Percentiles rank a stretch among this genome's conserved stretches.
These are phyloP conservation scores for Equus przewalskii DNA, from an alignment of 2,113 vertebrate species.

Conservation along the genomic window DNA sequence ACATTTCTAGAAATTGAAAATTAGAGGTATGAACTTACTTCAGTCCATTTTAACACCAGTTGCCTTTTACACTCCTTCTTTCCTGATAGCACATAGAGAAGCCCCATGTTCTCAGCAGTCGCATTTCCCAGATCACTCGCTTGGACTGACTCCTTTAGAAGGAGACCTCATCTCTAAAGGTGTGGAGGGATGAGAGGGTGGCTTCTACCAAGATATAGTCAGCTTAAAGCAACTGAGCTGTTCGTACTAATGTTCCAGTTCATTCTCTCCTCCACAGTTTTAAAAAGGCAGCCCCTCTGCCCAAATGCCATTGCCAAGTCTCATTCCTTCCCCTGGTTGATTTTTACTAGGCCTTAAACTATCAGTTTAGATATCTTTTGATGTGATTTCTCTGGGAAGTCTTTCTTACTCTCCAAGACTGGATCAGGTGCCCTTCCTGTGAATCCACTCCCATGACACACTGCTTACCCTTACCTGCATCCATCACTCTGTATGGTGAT, in stretches of 20 bases:
- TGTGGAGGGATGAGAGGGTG: neutral
- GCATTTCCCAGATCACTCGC: neutral
- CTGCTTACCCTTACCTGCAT: neutral
- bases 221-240: neutral
- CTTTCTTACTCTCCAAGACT: neutral
- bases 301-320: neutral
- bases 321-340: neutral
- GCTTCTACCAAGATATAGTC: neutral
- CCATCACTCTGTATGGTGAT: neutral
- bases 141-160: neutral
- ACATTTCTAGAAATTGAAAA: slow-evolving; percentile 17
- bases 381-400: neutral
- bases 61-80: neutral
- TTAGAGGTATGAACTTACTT: neutral
- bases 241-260: neutral
- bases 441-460: neutral
- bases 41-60: neutral
- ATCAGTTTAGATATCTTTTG: neutral
- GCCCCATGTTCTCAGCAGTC: neutral
- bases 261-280: neutral
- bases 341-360: neutral
- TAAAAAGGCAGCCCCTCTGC: neutral
- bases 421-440: neutral
- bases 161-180: neutral
- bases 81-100: neutral